Conservation (phyloP, 53 echinoderm and acorn worm genomes). For the Echinarachnius parma region DNA sequence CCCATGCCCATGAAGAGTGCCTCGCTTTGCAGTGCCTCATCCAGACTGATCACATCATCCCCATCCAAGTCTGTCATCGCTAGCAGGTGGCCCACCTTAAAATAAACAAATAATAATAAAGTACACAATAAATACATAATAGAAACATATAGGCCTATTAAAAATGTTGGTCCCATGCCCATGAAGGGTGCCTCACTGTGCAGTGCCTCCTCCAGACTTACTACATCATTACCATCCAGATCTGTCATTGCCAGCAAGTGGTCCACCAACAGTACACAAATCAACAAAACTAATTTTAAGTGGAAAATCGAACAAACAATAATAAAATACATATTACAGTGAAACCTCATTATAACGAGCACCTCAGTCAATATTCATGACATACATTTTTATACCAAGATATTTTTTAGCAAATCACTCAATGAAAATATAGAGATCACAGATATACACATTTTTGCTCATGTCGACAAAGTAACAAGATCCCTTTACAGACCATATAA, state of each 20-base stretch:
- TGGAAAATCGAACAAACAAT: background rate
- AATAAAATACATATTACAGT: background rate
- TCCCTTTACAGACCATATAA: background rate
- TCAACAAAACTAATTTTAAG: background rate
- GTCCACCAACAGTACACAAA: conserved; percentile 10
- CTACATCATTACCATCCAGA: conserved; percentile 1
- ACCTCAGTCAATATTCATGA: too few relatives aligned
- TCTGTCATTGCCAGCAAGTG: conserved; percentile 16
- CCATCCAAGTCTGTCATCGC: conserved; percentile 5
- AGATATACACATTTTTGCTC: background rate
- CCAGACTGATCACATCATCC: conserved; percentile 22
- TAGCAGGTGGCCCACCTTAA: conserved; percentile 28
- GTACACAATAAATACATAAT: too few relatives aligned
- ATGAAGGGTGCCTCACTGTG: conserved; percentile 29
- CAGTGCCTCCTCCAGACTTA: conserved; percentile 26
- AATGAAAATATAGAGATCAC: too few relatives aligned
- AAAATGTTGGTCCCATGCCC: background rate
- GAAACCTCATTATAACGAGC: too few relatives aligned
- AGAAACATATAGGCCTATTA: too few relatives aligned
- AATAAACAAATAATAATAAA: too few relatives aligned
- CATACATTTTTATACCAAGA: too few relatives aligned
- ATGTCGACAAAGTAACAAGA: background rate
- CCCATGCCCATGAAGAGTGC: conserved; percentile 31
- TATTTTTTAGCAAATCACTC: too few relatives aligned
- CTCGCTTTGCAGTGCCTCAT: conserved; percentile 23